Percentiles rank a stretch among this genome's conserved stretches.
These are phyloP conservation scores for Lysandra coridon DNA, from an alignment of 2,888 invertebrate genomes.

Conservation along the genomic window DNA sequence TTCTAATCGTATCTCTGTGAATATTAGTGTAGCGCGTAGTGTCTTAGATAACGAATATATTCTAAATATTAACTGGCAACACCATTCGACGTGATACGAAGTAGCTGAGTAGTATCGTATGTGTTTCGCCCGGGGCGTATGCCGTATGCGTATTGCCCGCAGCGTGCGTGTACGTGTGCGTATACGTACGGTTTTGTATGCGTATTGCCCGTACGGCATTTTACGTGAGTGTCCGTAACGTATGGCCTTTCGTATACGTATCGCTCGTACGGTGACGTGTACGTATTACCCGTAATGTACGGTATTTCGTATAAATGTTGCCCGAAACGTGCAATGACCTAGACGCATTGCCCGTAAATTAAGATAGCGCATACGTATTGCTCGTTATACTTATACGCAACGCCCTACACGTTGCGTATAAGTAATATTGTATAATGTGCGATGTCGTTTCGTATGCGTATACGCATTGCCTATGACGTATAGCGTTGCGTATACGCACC, in stretches of 20 bases:
- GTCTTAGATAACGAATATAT: conserved; percentile 76
- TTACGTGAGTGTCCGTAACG: too few relatives aligned
- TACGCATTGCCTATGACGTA: too few relatives aligned
- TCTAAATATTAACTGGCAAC: conserved; percentile 77
- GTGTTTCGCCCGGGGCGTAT: conserved; percentile 58
- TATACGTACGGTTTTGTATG: not conserved
- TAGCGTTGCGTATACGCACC: too few relatives aligned
- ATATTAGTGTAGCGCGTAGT: conserved; percentile 77
- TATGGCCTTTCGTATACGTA: too few relatives aligned
- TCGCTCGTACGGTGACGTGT: too few relatives aligned
- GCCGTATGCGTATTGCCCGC: conserved; percentile 43
- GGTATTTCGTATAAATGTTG: not conserved
- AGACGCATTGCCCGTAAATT: not conserved
- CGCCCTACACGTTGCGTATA: too few relatives aligned
- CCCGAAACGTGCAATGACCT: not conserved
- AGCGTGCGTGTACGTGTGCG: not conserved
- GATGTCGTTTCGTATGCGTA: too few relatives aligned
- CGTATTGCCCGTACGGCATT: too few relatives aligned
- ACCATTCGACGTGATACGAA: conserved; percentile 78
- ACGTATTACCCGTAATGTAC: too few relatives aligned
- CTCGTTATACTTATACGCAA: not conserved
- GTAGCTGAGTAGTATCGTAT: conserved; percentile 54
- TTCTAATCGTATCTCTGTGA: conserved; percentile 74
- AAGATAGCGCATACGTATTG: too few relatives aligned
- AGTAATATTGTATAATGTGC: too few relatives aligned